Evolutionary conservation across 2,113 vertebrate genomes (phyloP).

Genomic region (Aviceda subcristata): DNA sequence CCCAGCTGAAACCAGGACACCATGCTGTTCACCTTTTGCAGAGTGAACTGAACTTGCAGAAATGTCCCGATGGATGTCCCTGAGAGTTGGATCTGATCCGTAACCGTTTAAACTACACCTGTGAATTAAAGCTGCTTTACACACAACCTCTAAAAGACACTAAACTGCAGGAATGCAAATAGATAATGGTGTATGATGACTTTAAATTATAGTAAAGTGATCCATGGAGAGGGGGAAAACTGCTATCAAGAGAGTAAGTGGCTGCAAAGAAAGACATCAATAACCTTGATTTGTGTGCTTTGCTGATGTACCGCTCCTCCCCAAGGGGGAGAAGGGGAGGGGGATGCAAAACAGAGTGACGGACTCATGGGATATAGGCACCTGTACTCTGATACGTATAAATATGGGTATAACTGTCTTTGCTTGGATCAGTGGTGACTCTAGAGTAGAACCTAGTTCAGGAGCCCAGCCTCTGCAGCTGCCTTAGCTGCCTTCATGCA

Average conservation of each 20-base stretch:
- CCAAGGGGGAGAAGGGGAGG: not conserved
- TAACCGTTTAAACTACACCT: slow-evolving; percentile 32
- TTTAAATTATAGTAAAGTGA: slow-evolving; percentile 36
- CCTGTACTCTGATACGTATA: not conserved
- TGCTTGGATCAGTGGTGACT: not conserved
- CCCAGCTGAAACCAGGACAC: not conserved
- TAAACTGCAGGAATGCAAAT: slow-evolving; percentile 42
- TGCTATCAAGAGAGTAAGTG: not conserved
- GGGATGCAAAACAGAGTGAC: not conserved
- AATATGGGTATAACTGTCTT: not conserved
- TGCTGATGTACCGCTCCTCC: not conserved
- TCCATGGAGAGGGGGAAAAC: not conserved
- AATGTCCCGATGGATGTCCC: not conserved
- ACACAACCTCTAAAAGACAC: slow-evolving; percentile 34
- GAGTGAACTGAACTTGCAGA: not conserved
- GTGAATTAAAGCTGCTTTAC: slow-evolving; percentile 24
- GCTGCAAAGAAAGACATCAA: not conserved
- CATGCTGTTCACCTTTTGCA: not conserved
- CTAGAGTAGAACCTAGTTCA: not conserved
- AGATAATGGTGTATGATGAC: slow-evolving; percentile 46
- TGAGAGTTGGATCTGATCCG: slow-evolving; percentile 25
- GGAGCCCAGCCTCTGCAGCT: not conserved
- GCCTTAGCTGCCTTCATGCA: not conserved
- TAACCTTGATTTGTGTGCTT: slow-evolving; percentile 22
- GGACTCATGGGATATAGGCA: not conserved